Conservation (phyloP, 2,113 vertebrate genomes). For the Corvus moneduloides region DNA sequence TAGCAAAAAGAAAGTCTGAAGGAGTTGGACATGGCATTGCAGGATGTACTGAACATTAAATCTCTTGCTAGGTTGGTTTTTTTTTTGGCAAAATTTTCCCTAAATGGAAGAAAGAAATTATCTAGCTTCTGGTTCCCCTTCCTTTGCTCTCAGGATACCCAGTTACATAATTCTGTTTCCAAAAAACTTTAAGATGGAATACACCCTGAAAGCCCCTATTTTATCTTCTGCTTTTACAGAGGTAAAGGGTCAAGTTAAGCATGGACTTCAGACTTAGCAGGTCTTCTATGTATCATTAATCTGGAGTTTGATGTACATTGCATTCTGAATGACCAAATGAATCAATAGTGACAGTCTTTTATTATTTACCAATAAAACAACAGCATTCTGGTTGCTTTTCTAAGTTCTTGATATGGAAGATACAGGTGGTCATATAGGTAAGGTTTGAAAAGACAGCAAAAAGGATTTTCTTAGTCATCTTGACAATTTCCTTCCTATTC, state of each 20-base stretch:
- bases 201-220: rapidly evolving
- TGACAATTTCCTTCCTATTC: not conserved
- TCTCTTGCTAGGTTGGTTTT: not conserved
- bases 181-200: not conserved
- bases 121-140: not conserved
- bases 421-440: not conserved
- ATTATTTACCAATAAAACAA: not conserved
- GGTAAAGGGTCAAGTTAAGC: not conserved
- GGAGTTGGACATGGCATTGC: not conserved
- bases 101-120: not conserved
- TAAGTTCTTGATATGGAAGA: not conserved
- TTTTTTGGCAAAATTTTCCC: not conserved
- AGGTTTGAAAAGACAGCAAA: not conserved
- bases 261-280: not conserved
- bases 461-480: not conserved
- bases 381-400: not conserved
- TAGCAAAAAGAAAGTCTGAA: not conserved
- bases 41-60: not conserved
- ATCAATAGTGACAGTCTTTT: not conserved
- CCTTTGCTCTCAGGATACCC: not conserved
- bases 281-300: not conserved
- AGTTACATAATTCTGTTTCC: not conserved
- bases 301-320: not conserved
- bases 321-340: not conserved
- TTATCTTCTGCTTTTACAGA: not conserved